phyloP scores from a whole-genome alignment of 2,797 vertebrate species.

The Macroramphosus scolopax region DNA sequence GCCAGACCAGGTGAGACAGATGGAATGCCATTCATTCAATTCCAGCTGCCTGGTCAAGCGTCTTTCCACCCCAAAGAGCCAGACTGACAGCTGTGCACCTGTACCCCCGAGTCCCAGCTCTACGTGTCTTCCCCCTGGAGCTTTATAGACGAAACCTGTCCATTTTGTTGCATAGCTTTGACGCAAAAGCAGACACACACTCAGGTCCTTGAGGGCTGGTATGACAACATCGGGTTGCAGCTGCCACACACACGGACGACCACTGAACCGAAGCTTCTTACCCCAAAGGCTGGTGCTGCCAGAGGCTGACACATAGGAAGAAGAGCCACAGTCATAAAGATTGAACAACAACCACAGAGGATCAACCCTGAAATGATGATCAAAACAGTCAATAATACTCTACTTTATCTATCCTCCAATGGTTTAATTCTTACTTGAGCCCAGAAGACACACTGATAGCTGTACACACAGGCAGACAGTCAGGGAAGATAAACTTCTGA shows the following conservation, averaged over 20 bases:
- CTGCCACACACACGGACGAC: conserved; percentile 54
- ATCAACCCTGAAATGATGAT: too few relatives aligned
- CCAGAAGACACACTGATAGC: conserved; percentile 33
- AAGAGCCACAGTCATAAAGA: background rate
- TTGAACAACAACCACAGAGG: background rate
- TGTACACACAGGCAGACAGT: conserved; percentile 40
- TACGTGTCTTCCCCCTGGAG: conserved; percentile 3
- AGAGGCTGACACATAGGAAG: conserved; percentile 17
- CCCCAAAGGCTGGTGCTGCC: conserved; percentile 68
- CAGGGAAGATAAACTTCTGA: conserved; percentile 25
- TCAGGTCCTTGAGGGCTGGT: conserved; percentile 70
- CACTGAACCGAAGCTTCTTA: conserved; percentile 52
- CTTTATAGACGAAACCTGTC: conserved; percentile 79
- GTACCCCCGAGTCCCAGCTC: conserved; percentile 73
- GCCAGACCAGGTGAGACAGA: conserved; percentile 78
- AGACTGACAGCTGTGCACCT: conserved; percentile 28
- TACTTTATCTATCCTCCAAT: too few relatives aligned
- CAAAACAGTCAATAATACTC: too few relatives aligned
- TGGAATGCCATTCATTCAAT: conserved; percentile 51
- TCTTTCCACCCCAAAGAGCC: conserved; percentile 57
- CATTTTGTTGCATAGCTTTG: conserved; percentile 24
- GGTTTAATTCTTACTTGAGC: conserved; percentile 73
- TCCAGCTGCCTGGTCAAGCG: conserved; percentile 17
- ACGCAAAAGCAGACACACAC: conserved; percentile 62
- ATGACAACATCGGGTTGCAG: conserved; percentile 48